Base-by-base conservation (phyloP, 2,113 vertebrate species). In the Chaetura pelagica region DNA sequence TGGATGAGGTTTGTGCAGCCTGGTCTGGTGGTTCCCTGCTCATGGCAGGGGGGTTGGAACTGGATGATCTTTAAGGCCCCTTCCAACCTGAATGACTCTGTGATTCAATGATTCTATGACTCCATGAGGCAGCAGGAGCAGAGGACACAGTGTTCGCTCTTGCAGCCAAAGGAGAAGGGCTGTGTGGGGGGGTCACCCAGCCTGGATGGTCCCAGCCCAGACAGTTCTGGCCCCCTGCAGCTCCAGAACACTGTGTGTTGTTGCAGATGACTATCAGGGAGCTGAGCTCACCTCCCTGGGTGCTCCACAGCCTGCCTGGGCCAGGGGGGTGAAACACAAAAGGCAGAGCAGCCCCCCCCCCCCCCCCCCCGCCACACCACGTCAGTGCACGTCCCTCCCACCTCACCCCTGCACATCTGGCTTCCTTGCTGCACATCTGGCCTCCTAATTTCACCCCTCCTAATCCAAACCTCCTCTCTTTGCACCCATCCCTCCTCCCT, bases 241-340 rank as follows among this genome's bases (percentile, higher is more conserved):
- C 85, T 86, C 51, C 85, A 89, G 67, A 74, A 89, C 85, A 46
- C 5, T 5, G 15, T 3, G 72, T 89, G 57, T 74, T 62, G 62
- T 26, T 81, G 85, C 62, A 79, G 89, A 92, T 89, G 85, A 49
- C 35, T 83, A 89, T 87, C 89, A 69, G 81, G 26, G 90, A 87
- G 61, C 55, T 83, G 44, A 34, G 61, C 55, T 83, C 51, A 34
- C n/a, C 72, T 42, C 82, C 34, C 44, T 7, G 34, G 12, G 10
- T 20, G 52, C 29, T 16, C 4, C 0, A 19, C 12, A 61, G 52
- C n/a, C 15, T 1, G 0, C 0, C 0, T 10, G 61, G 44, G 54
- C 40, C 89, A 23, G 34, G 24, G 48, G 5, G 32, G 0, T n/a
- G 73, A 72, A 69, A 67, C 72, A 62, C 40, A 38, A 32, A 16